Evolutionary conservation across 2,888 invertebrate species (phyloP).

Genomic region (Lasiommata megera): DNA sequence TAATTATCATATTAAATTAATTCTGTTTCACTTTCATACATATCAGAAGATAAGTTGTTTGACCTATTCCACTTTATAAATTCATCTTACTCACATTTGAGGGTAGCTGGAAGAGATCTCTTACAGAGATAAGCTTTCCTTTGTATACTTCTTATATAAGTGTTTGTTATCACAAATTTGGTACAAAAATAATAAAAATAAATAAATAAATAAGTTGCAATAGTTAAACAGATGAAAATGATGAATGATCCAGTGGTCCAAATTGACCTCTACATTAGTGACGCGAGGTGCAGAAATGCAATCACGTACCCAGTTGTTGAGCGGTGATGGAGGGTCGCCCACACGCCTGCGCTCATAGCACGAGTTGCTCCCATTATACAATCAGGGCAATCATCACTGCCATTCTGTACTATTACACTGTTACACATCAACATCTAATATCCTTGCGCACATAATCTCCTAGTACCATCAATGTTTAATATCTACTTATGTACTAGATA

Average conservation of each 20-base stretch:
- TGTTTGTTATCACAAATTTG: no score
- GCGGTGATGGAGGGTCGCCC: slow-evolving; percentile 70
- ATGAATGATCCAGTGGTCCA: neutral
- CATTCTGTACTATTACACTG: slow-evolving; percentile 43
- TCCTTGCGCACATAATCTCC: slow-evolving; percentile 31
- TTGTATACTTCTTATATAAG: no score
- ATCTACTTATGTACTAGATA: no score
- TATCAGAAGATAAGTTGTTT: no score
- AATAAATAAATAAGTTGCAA: no score
- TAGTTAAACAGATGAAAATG: neutral
- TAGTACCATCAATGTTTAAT: neutral
- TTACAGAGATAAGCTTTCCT: no score
- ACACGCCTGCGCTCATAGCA: slow-evolving; percentile 61
- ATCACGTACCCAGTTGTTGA: slow-evolving; percentile 46
- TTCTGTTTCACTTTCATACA: no score
- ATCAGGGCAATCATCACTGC: slow-evolving; percentile 73
- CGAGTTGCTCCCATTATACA: slow-evolving; percentile 72
- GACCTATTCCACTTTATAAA: no score
- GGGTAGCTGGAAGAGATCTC: no score
- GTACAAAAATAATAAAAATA: no score
- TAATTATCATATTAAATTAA: no score
- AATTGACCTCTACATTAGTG: slow-evolving; percentile 13
- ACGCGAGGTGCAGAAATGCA: slow-evolving; percentile 44
- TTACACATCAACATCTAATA: slow-evolving; percentile 35
- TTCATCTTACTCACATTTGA: no score